Evolutionary conservation across 2,888 invertebrate species (phyloP).

Genomic region (Hirtodrosophila cameraria): DNA sequence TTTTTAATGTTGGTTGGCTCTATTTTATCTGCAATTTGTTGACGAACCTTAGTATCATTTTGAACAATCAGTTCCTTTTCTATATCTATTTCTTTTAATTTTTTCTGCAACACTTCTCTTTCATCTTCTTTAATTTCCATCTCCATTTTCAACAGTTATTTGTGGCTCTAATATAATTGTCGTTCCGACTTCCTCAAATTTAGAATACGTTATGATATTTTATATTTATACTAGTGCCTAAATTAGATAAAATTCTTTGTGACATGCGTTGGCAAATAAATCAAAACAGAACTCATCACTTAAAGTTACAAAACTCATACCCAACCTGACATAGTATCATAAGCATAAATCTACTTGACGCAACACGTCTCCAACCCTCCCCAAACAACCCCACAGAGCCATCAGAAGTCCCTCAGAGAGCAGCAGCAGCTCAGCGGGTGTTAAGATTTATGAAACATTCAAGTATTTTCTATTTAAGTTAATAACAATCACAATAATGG

Average conservation of each 20-base stretch:
- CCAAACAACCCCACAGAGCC: neutral
- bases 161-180: too few species aligned
- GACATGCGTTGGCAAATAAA: constrained; percentile 44
- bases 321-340: constrained; percentile 31
- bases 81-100: too few species aligned
- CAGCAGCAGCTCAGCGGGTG: constrained; percentile 44
- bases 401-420: constrained; percentile 19
- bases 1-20: too few species aligned
- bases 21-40: too few species aligned
- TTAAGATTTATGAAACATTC: constrained; percentile 78
- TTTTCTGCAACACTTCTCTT: too few species aligned
- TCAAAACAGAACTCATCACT: constrained; percentile 65
- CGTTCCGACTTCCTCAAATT: too few species aligned
- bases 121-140: too few species aligned
- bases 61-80: too few species aligned
- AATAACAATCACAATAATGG: constrained; percentile 82
- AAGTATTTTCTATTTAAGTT: constrained; percentile 81
- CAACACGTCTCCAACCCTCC: constrained; percentile 54
- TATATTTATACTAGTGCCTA: too few species aligned
- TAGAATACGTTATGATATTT: too few species aligned
- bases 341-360: constrained; percentile 71
- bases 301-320: constrained; percentile 44
- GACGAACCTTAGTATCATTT: too few species aligned
- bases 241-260: neutral
- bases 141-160: too few species aligned